phyloP scores from a whole-genome alignment of 1,140 invertebrate genomes.

The Ceratitis capitata region DNA sequence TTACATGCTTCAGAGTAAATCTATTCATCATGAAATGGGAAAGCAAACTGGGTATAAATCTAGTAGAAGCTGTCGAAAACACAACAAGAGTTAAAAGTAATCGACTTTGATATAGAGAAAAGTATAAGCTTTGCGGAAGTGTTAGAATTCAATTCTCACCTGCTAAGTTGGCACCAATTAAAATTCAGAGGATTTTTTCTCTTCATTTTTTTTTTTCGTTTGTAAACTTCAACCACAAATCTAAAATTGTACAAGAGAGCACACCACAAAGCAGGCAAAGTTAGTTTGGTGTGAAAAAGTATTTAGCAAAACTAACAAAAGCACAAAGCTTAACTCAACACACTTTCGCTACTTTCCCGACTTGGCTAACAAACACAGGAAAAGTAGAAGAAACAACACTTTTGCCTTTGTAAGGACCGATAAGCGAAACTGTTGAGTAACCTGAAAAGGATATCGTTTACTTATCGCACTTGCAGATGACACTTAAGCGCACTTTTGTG shows the following conservation, averaged over 20 bases:
- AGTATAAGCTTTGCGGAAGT: too few species aligned
- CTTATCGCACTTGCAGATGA: slow-evolving; percentile 2
- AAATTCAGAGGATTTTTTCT: background rate
- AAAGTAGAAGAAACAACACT: too few species aligned
- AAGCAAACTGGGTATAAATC: too few species aligned
- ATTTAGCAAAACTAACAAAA: background rate
- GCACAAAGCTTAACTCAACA: slow-evolving; percentile 3
- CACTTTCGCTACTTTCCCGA: background rate
- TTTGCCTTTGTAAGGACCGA: background rate
- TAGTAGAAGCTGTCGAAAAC: too few species aligned
- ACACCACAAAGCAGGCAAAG: background rate
- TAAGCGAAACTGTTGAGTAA: slow-evolving; percentile 24
- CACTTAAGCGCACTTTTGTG: slow-evolving; percentile 20
- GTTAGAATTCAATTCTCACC: accelerated
- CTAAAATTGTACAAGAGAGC: too few species aligned
- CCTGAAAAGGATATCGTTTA: slow-evolving; percentile 26
- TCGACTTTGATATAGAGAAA: too few species aligned
- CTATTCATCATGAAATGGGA: too few species aligned
- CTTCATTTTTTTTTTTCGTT: background rate
- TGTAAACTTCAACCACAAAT: too few species aligned
- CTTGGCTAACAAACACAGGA: too few species aligned
- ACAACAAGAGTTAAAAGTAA: too few species aligned
- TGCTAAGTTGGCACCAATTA: background rate
- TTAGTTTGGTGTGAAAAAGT: background rate
- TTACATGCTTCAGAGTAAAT: too few species aligned